A percentile compares a stretch with the other conserved stretches of the same genome.
Conservation (phyloP, 2,797 vertebrate species). For the Acanthopagrus latus region DNA sequence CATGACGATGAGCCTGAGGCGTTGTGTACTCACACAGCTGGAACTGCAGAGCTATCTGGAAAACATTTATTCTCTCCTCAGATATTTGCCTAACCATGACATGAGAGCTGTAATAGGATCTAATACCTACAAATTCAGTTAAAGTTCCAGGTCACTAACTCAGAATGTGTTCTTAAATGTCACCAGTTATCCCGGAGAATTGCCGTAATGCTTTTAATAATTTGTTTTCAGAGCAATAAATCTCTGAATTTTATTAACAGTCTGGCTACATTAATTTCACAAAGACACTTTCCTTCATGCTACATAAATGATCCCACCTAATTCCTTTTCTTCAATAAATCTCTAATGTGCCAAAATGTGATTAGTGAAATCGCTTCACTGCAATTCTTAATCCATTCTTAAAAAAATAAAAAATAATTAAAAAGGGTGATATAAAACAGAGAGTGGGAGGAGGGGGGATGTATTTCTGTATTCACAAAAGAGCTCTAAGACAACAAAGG, state of each 20-base stretch:
- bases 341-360: constrained; percentile 58
- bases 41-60: constrained; percentile 26
- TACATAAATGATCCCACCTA: constrained; percentile 45
- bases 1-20: constrained; percentile 43
- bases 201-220: constrained; percentile 43
- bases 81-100: constrained; percentile 43
- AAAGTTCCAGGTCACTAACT: constrained; percentile 38
- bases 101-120: constrained; percentile 49
- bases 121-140: constrained; percentile 25
- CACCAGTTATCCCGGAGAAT: constrained; percentile 50
- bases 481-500: constrained; percentile 23
- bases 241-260: constrained; percentile 52
- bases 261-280: constrained; percentile 39
- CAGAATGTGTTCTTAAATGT: constrained; percentile 55
- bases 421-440: constrained; percentile 32
- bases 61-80: constrained; percentile 32
- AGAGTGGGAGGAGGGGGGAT: constrained; percentile 23
- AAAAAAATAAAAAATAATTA: neutral
- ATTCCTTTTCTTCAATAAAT: constrained; percentile 62
- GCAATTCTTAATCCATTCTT: constrained; percentile 50
- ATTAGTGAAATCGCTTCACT: constrained; percentile 61
- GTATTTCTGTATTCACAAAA: constrained; percentile 31
- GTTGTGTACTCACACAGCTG: constrained; percentile 36
- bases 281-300: constrained; percentile 29
- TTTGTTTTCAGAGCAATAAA: constrained; percentile 54